These are phyloP conservation scores for Drosophila simulans DNA, from an alignment of 1,140 invertebrate species.

Conservation along the genomic window DNA sequence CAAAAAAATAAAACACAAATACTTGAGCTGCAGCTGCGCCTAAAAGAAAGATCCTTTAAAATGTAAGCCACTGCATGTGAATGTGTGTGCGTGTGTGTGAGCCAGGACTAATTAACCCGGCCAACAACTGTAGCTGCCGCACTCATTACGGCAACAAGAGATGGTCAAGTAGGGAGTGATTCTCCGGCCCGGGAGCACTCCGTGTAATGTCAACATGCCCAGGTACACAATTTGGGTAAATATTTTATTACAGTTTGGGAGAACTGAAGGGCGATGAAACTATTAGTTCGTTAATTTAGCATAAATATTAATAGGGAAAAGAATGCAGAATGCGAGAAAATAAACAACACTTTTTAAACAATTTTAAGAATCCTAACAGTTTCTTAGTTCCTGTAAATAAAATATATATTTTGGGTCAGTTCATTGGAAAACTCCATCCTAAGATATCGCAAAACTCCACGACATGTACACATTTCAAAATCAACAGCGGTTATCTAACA, in stretches of 20 bases:
- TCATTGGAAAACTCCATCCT: background rate
- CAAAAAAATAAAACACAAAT: slow-evolving; percentile 27
- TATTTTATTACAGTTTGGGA: slow-evolving; percentile 12
- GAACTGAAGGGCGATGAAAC: background rate
- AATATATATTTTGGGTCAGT: no score
- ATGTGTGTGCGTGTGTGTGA: background rate
- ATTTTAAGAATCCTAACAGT: no score
- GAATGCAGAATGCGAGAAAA: background rate
- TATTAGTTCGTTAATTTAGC: background rate
- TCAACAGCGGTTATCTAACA: background rate
- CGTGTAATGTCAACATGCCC: background rate
- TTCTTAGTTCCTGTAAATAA: no score
- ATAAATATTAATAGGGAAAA: slow-evolving; percentile 8
- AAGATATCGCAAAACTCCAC: background rate
- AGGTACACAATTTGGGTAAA: slow-evolving; percentile 17
- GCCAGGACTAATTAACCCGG: slow-evolving; percentile 59
- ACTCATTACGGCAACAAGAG: slow-evolving; percentile 47
- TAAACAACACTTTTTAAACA: no score
- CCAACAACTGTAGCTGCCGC: slow-evolving; percentile 43
- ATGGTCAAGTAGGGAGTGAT: slow-evolving; percentile 65
- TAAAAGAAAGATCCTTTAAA: slow-evolving; percentile 78
- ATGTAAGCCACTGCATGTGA: slow-evolving; percentile 27
- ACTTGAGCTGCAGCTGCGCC: slow-evolving; percentile 75
- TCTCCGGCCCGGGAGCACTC: slow-evolving; percentile 14
- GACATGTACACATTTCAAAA: slow-evolving; percentile 10